Evolutionary conservation across 2,888 invertebrate species (phyloP).

Genomic region (Lamproptera curius): DNA sequence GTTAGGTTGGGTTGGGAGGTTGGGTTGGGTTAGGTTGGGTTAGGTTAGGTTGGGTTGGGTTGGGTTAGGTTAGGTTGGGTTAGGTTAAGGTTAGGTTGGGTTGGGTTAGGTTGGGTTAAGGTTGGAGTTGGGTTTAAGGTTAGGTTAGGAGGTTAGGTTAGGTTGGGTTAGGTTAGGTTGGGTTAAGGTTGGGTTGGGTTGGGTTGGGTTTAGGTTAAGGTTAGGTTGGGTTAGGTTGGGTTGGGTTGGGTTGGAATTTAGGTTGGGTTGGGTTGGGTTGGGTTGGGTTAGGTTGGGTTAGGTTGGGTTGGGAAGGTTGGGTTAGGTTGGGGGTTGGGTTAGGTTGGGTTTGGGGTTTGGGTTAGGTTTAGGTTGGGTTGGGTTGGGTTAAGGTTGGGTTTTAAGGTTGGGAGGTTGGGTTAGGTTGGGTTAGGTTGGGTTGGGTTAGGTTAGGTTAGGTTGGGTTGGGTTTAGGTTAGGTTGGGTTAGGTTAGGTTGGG

Average conservation of each 20-base stretch:
- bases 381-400: conserved; percentile 7
- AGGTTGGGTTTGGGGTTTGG: conserved; percentile 17
- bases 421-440: conserved; percentile 27
- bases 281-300: too few relatives aligned
- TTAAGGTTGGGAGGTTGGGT: too few relatives aligned
- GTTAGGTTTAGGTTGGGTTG: conserved; percentile 24
- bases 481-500: too few relatives aligned
- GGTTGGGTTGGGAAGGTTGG: too few relatives aligned
- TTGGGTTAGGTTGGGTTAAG: conserved; percentile 4
- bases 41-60: conserved; percentile 4
- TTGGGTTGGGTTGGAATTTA: background rate
- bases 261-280: conserved; percentile 10
- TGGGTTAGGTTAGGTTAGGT: conserved; percentile 27
- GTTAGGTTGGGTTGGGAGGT: too few relatives aligned
- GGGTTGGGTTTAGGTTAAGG: conserved; percentile 9
- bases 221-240: conserved; percentile 4
- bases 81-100: too few relatives aligned
- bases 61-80: background rate
- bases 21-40: too few relatives aligned
- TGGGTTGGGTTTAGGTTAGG: too few relatives aligned
- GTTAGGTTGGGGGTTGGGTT: too few relatives aligned
- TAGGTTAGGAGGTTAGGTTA: too few relatives aligned
- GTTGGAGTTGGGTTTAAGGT: too few relatives aligned
- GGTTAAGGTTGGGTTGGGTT: conserved; percentile 20
- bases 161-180: background rate